Base-by-base conservation (phyloP, 2,888 invertebrate genomes). In the Molorchus minor region DNA sequence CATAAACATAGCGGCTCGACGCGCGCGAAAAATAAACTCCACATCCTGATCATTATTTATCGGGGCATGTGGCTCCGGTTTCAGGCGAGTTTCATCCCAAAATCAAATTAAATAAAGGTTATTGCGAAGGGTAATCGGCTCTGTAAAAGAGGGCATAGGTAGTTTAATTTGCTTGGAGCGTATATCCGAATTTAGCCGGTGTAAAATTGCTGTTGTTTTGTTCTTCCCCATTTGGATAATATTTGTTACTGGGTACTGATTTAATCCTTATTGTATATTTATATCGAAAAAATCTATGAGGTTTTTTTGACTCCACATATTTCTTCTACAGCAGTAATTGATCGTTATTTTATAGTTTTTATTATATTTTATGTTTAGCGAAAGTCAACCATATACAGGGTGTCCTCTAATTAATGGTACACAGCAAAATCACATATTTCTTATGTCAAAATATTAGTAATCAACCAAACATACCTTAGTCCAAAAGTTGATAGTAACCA, bases 21-120 rank as follows among this genome's bases (percentile, higher is more conserved):
- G 25, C 29, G 38, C 49, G 36, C 49, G 49, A 38, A 49, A 49
- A 49, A 40, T 38, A 49, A 25, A 49, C 49, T 25, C 49, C 49
- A 49, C 20, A 49, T 29, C 36, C 49, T 49, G 49, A 38, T 49
- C 49, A 49, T 49, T 49, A 49, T 49, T 49, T 49, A 49, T 49
- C 25, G 21, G 38, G 25, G 25, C 36, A 38, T 3, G 10, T 16
- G 13, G 38, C 13, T 16, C 38, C 25, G 25, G 38, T 20, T 49
- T 35, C 38, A 49, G 25, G 49, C 49, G 49, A 49, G 5, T 49
- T 25, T 49, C 49, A 13, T 38, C 49, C 49, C 20, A 49, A 25
- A 49, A 15, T 10, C 29, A 49, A 49, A 49, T 38, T 40, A 49
- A 38, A 49, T 49, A 49, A 38, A 25, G 49, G 21, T 20, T 29